Evolutionary conservation across 2,797 vertebrate species (phyloP).

Genomic region (Synanceia verrucosa): DNA sequence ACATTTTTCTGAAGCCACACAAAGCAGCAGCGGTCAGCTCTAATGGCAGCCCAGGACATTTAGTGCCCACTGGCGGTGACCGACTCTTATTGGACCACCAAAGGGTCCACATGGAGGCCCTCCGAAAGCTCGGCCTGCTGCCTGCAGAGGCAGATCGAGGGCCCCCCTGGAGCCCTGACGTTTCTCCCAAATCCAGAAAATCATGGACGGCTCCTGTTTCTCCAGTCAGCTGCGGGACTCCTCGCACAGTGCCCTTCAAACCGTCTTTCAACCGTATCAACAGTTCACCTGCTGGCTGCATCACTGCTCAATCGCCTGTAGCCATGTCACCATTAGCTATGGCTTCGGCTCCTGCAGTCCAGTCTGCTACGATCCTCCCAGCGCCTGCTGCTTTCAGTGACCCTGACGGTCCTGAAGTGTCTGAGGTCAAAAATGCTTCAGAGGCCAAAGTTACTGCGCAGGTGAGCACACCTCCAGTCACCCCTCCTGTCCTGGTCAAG

Average conservation of each 20-base stretch:
- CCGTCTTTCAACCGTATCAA: neutral
- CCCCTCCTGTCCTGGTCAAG: conserved; percentile 19
- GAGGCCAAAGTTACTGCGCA: neutral
- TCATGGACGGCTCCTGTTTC: conserved; percentile 58
- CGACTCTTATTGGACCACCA: conserved; percentile 63
- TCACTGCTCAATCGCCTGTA: neutral
- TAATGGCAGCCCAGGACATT: conserved; percentile 19
- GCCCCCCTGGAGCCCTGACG: conserved; percentile 46
- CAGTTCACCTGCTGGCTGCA: neutral
- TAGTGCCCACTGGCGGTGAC: conserved; percentile 30
- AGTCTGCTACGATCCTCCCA: conserved; percentile 41
- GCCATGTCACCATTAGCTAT: neutral
- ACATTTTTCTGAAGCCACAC: conserved; percentile 88
- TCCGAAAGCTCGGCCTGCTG: conserved; percentile 91
- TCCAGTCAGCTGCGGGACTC: conserved; percentile 36
- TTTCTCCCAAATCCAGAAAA: conserved; percentile 45
- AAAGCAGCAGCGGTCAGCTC: conserved; percentile 36
- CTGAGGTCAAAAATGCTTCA: conserved; percentile 11
- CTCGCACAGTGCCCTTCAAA: conserved; percentile 5
- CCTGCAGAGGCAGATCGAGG: conserved; percentile 59
- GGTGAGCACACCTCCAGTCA: neutral
- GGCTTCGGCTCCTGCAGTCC: neutral
- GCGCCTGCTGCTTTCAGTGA: conserved; percentile 69
- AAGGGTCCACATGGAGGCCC: conserved; percentile 85
- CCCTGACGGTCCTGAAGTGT: neutral